Evolutionary conservation across 2,888 invertebrate genomes (phyloP), one percentile per base, ranked within the genome.

Genomic region (Pristionchus mayeri): DNA sequence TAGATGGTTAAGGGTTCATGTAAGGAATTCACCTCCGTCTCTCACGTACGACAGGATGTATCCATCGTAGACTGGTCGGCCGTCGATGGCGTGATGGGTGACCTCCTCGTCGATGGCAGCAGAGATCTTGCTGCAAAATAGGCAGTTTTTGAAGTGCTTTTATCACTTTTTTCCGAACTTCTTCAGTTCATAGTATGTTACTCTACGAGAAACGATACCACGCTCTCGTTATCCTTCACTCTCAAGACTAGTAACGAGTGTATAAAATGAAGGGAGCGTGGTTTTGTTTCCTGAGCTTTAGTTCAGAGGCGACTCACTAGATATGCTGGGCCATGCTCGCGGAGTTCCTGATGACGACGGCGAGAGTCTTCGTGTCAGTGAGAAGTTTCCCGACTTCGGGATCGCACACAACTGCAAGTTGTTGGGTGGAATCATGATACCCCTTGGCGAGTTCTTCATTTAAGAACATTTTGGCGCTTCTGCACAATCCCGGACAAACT

Each of bases 371-470:
- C 78, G 86, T 84, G 82, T 90, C 88, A 34, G 88, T 87, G 21
- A 90, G 86, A 67, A 75, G 87, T 30, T 86, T 87, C 37, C 87
- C 89, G 81, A 85, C 87, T 84, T 89, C 88, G 21, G 87, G 83
- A 71, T 86, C 87, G 79, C 90, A 90, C n/a, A 85, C 87, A 21
- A 90, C 89, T 89, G 71, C 60, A 87, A 87, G n/a, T n/a, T n/a
- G n/a, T n/a, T n/a, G n/a, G n/a, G n/a, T n/a, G n/a, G n/a, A n/a
- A n/a, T n/a, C n/a, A n/a, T n/a, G n/a, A n/a, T n/a, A n/a, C n/a
- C n/a, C n/a, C n/a, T n/a, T n/a, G n/a, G n/a, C n/a, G n/a, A n/a
- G n/a, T n/a, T n/a, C n/a, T n/a, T n/a, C n/a, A n/a, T n/a, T n/a
- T n/a, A n/a, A n/a, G n/a, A n/a, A n/a, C n/a, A n/a, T n/a, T n/a